A percentile compares a stretch with the other conserved stretches of the same genome.
These are phyloP conservation scores for Syrista parreyssii DNA, from an alignment of 2,888 invertebrate genomes.

Conservation along the genomic window DNA sequence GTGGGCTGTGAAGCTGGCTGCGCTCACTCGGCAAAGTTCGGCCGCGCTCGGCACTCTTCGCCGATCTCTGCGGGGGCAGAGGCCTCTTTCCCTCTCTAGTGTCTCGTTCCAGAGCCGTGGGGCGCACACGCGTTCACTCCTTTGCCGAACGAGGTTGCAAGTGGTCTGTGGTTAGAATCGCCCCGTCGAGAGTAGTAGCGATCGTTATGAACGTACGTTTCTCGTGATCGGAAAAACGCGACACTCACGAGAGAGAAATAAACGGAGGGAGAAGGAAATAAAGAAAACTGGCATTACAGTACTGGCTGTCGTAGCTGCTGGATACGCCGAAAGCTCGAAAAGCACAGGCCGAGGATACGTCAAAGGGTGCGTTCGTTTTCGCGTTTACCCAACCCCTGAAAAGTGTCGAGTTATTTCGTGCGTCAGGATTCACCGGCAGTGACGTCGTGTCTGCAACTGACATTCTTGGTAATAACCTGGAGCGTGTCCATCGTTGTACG, in stretches of 20 bases:
- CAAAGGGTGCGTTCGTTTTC: background rate
- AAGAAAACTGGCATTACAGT: background rate
- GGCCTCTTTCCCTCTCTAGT: conserved; percentile 39
- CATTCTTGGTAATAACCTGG: background rate
- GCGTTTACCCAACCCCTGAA: background rate
- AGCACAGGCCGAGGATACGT: background rate
- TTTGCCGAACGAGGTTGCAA: conserved; percentile 38
- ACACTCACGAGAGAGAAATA: background rate
- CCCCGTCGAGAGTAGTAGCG: background rate
- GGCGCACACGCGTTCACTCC: conserved; percentile 46
- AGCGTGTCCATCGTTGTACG: background rate
- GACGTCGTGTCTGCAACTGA: background rate
- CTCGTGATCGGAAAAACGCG: background rate
- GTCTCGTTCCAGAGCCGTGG: conserved; percentile 17
- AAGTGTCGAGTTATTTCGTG: background rate
- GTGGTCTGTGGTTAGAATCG: background rate
- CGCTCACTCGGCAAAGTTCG: conserved; percentile 45
- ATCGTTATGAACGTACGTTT: background rate
- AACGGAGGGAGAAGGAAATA: background rate
- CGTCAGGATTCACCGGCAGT: background rate
- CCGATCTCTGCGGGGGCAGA: conserved; percentile 65
- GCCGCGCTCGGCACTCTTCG: conserved; percentile 51
- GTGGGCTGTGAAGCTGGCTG: conserved; percentile 23
- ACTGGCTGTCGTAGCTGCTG: background rate
- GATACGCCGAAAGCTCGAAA: background rate